Conservation (phyloP, 2,797 vertebrate species). For the Cossypha niveicapilla region DNA sequence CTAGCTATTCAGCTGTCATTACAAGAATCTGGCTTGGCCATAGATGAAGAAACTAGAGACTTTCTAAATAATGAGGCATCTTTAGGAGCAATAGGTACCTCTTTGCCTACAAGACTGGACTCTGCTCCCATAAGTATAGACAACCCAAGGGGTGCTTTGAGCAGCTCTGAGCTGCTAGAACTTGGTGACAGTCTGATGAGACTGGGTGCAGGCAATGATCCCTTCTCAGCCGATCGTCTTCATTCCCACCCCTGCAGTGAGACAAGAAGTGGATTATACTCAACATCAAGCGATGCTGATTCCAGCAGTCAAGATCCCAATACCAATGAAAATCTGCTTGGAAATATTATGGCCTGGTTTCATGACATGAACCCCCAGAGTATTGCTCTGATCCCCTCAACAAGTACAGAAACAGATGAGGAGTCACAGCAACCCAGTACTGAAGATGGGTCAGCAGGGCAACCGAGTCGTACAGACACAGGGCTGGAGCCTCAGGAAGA, state of each 20-base stretch:
- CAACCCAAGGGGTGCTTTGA: slow-evolving; percentile 83
- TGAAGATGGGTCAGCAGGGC: slow-evolving; percentile 62
- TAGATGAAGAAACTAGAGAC: slow-evolving; percentile 82
- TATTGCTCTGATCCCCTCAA: slow-evolving; percentile 88
- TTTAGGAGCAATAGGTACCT: slow-evolving; percentile 92
- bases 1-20: slow-evolving; percentile 96
- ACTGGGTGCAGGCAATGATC: slow-evolving; percentile 78
- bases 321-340: slow-evolving; percentile 88
- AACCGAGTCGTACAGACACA: slow-evolving; percentile 11
- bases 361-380: slow-evolving; percentile 98
- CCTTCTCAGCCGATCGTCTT: slow-evolving; percentile 77
- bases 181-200: slow-evolving; percentile 87
- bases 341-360: slow-evolving; percentile 99
- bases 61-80: slow-evolving; percentile 85
- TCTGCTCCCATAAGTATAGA: slow-evolving; percentile 78
- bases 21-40: slow-evolving; percentile 88
- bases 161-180: slow-evolving; percentile 93
- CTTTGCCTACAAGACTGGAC: slow-evolving; percentile 89
- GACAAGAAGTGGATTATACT: slow-evolving; percentile 77
- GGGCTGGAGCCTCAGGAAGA: slow-evolving; percentile 74
- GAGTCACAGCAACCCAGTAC: slow-evolving; percentile 63
- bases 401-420: slow-evolving; percentile 77
- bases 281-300: slow-evolving; percentile 83
- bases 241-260: slow-evolving; percentile 77
- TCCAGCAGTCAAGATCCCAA: slow-evolving; percentile 81